Percentiles rank a stretch among this genome's conserved stretches.
Conservation (phyloP, 2,113 vertebrate species). For the Corythaixoides concolor region DNA sequence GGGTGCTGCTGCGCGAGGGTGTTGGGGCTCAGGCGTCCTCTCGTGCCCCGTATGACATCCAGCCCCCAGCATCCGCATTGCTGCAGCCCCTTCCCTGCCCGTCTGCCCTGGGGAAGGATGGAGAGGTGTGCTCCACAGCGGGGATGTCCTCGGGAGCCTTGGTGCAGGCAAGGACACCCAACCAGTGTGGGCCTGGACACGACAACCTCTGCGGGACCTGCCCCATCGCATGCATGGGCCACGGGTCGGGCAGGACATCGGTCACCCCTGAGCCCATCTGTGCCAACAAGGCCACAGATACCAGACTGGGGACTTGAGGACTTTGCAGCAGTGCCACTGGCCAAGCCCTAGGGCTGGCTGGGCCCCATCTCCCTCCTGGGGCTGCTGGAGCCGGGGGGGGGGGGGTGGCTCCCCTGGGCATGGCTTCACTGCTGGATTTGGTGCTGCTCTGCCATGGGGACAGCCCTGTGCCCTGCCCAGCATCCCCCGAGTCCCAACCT, state of each 20-base stretch:
- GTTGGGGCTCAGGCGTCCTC: neutral
- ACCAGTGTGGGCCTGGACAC: neutral
- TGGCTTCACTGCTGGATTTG: neutral
- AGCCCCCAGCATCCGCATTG: neutral
- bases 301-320: neutral
- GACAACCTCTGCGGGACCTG: neutral
- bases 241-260: fast-evolving
- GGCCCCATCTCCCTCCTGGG: neutral
- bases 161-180: neutral
- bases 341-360: neutral
- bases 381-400: neutral
- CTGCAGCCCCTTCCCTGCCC: neutral
- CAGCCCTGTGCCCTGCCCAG: neutral
- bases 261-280: neutral
- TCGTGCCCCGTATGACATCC: neutral
- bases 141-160: neutral
- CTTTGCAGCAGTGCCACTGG: fast-evolving
- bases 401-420: fast-evolving
- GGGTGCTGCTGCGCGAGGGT: neutral
- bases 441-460: fast-evolving
- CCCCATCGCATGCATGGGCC: neutral
- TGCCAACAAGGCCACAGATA: too few relatives aligned
- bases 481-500: neutral
- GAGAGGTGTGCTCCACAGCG: neutral
- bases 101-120: neutral